phyloP scores from a whole-genome alignment of 2,113 vertebrate genomes.

The Cavia porcellus region DNA sequence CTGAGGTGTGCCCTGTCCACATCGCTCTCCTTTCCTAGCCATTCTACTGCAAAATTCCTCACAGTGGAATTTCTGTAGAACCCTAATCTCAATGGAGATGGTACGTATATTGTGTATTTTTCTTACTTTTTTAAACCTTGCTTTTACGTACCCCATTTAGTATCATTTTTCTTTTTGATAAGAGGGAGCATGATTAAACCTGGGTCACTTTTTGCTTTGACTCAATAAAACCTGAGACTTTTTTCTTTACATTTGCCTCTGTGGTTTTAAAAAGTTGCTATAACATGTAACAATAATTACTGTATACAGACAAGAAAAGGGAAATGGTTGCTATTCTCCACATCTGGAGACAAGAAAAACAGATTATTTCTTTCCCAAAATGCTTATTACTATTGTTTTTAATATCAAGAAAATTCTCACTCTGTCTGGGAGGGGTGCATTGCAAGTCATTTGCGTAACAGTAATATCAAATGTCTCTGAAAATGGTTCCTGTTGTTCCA shows the following conservation, averaged over 20 bases:
- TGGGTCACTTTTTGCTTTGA: slow-evolving; percentile 63
- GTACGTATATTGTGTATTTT: not conserved
- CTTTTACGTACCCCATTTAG: slow-evolving; percentile 60
- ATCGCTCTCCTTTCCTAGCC: not conserved
- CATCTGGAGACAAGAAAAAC: slow-evolving; percentile 54
- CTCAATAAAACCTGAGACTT: slow-evolving; percentile 54
- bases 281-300: slow-evolving; percentile 52
- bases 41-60: slow-evolving; percentile 6
- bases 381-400: slow-evolving; percentile 59
- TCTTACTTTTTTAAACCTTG: slow-evolving; percentile 33
- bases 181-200: slow-evolving; percentile 62
- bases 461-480: not conserved
- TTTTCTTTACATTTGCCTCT: slow-evolving; percentile 44
- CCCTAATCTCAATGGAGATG: slow-evolving; percentile 21
- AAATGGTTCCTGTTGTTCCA: slow-evolving; percentile 17
- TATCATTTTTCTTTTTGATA: slow-evolving; percentile 51
- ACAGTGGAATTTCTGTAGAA: slow-evolving; percentile 48
- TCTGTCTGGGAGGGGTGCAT: slow-evolving; percentile 11
- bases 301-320: slow-evolving; percentile 3
- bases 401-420: slow-evolving; percentile 33
- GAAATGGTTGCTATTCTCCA: slow-evolving; percentile 8
- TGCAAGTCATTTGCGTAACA: slow-evolving; percentile 48
- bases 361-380: slow-evolving; percentile 61
- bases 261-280: slow-evolving; percentile 62
- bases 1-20: not conserved